Percentiles rank a stretch among this genome's conserved stretches.
Conservation (phyloP, 2,888 invertebrate genomes). For the Trissonchulus latispiculum region DNA sequence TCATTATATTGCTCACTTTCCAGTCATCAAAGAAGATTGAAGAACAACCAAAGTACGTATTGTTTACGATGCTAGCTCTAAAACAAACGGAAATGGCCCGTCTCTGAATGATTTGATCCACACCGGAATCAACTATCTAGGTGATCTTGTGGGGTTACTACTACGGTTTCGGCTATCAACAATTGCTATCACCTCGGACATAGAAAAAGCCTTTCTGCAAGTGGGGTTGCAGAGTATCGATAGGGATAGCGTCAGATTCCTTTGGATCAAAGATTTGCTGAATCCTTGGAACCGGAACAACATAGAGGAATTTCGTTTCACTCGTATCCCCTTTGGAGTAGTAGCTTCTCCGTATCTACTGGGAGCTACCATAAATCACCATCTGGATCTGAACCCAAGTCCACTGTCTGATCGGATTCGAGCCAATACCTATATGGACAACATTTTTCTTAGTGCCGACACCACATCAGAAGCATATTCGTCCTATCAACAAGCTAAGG, state of each 20-base stretch:
- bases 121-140: background rate
- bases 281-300: slow-evolving; percentile 23
- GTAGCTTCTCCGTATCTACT: slow-evolving; percentile 27
- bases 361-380: slow-evolving; percentile 24
- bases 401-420: background rate
- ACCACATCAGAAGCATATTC: background rate
- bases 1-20: too few species aligned
- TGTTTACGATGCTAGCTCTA: slow-evolving; percentile 3
- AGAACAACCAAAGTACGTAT: background rate
- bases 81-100: background rate
- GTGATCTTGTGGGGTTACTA: background rate
- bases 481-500: slow-evolving; percentile 3
- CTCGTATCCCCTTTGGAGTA: slow-evolving; percentile 29
- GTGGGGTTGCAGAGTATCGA: slow-evolving; percentile 25
- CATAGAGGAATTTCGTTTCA: slow-evolving; percentile 26
- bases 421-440: slow-evolving; percentile 12
- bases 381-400: background rate
- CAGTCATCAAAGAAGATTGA: too few species aligned
- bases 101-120: slow-evolving; percentile 12
- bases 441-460: background rate
- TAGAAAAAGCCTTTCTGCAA: slow-evolving; percentile 32
- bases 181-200: slow-evolving; percentile 23
- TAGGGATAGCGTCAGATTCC: slow-evolving; percentile 22
- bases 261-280: background rate
- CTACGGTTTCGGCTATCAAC: slow-evolving; percentile 7